Evolutionary conservation across 2,888 invertebrate species (phyloP).

Genomic region (Allacma fusca): DNA sequence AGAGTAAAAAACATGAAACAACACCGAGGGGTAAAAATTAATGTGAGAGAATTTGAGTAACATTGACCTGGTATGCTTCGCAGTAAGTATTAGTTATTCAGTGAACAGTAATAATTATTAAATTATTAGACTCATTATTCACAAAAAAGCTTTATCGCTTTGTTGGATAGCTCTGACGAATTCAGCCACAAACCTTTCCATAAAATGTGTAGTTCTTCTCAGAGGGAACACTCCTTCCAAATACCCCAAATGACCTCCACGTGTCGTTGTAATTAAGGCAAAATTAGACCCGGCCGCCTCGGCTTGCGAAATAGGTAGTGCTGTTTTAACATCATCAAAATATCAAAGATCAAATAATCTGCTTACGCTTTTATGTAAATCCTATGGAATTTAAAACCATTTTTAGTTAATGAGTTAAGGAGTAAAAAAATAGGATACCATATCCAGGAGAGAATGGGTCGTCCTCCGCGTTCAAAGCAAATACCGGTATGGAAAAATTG

Average conservation of each 20-base stretch:
- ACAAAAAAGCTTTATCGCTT: not conserved
- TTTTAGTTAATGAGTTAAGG: no score
- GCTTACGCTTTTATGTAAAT: no score
- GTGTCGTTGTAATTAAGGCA: constrained; percentile 35
- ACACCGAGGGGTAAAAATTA: no score
- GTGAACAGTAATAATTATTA: no score
- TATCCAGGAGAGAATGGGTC: constrained; percentile 85
- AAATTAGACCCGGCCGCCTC: constrained; percentile 67
- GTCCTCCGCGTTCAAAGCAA: constrained; percentile 85
- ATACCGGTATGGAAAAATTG: constrained; percentile 76
- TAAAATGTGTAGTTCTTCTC: constrained; percentile 52
- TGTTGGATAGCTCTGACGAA: constrained; percentile 11
- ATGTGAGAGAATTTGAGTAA: no score
- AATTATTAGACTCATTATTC: not conserved
- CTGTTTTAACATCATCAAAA: constrained; percentile 63
- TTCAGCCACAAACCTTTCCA: constrained; percentile 55
- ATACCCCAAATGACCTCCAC: constrained; percentile 68
- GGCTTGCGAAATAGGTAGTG: constrained; percentile 74
- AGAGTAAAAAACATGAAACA: no score
- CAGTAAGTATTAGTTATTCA: no score
- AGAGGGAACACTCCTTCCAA: constrained; percentile 72
- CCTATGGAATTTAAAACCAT: no score
- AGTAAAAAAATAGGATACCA: not conserved
- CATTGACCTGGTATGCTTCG: no score
- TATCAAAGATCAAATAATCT: constrained; percentile 26